These are phyloP conservation scores for Cheirogaleus major DNA, from an alignment of 2,797 vertebrate genomes.

Conservation along the genomic window DNA sequence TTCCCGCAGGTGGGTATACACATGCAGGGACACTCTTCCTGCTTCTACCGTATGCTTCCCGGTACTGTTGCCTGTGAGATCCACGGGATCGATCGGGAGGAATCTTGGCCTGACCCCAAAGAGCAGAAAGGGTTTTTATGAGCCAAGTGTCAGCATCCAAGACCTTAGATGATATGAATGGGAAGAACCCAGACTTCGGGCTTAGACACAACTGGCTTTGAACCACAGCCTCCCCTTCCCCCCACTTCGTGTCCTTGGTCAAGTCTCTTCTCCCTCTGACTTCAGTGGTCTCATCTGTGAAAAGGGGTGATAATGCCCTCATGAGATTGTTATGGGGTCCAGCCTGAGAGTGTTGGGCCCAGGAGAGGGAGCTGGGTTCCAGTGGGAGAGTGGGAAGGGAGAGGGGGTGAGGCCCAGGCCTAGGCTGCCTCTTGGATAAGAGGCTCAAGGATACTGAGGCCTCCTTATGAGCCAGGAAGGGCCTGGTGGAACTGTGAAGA, in stretches of 20 bases:
- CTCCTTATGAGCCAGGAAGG: background rate
- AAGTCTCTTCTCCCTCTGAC: background rate
- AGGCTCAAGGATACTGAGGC: background rate
- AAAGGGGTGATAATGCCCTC: background rate
- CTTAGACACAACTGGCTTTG: background rate
- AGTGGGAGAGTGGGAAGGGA: background rate
- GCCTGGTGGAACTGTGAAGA: background rate
- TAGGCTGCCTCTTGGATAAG: background rate
- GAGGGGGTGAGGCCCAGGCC: background rate
- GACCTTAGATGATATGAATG: background rate
- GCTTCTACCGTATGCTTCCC: background rate
- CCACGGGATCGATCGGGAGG: background rate
- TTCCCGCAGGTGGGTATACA: background rate
- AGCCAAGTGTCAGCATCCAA: background rate
- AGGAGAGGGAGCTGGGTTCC: background rate
- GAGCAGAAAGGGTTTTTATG: background rate
- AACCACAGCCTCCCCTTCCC: background rate
- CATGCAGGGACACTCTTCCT: background rate
- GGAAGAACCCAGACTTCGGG: slow-evolving; percentile 9
- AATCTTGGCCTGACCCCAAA: background rate
- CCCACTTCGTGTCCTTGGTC: background rate
- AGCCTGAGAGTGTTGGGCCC: background rate
- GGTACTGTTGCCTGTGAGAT: background rate
- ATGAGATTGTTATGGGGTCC: background rate
- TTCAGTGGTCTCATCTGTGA: background rate